Percentiles rank a stretch among this genome's conserved stretches.
Evolutionary conservation across 2,888 invertebrate species (phyloP).

Genomic region (Thereva unica): DNA sequence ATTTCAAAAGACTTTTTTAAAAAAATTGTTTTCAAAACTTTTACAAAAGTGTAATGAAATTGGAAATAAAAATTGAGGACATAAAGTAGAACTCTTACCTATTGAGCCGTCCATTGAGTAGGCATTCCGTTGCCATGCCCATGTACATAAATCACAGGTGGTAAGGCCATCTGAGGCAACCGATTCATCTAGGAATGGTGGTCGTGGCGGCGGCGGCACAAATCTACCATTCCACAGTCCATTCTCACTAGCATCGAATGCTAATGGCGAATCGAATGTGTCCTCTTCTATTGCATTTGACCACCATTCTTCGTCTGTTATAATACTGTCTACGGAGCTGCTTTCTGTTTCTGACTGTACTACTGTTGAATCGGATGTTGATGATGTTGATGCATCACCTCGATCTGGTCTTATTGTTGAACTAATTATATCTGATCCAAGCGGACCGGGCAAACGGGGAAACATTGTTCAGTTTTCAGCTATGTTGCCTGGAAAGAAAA

Average conservation of each 20-base stretch:
- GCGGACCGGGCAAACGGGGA: slow-evolving; percentile 52
- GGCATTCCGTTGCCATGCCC: slow-evolving; percentile 69
- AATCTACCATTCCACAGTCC: slow-evolving; percentile 61
- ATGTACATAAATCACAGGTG: slow-evolving; percentile 74
- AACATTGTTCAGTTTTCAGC: slow-evolving; percentile 49
- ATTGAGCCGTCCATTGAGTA: slow-evolving; percentile 64
- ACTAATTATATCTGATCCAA: slow-evolving; percentile 48
- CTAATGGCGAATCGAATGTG: slow-evolving; percentile 58
- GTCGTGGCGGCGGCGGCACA: slow-evolving; percentile 70
- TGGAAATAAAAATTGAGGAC: too few species aligned
- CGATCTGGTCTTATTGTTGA: slow-evolving; percentile 42
- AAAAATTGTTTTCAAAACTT: too few species aligned
- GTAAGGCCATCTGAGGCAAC: slow-evolving; percentile 70
- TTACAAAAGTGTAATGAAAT: too few species aligned
- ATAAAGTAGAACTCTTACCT: slow-evolving; percentile 58
- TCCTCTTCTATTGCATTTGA: slow-evolving; percentile 57
- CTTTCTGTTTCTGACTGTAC: slow-evolving; percentile 23
- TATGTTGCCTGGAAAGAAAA: slow-evolving; percentile 35
- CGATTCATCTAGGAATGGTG: slow-evolving; percentile 67
- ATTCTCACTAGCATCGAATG: slow-evolving; percentile 58
- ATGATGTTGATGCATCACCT: slow-evolving; percentile 34
- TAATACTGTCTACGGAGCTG: slow-evolving; percentile 36
- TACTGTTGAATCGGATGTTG: slow-evolving; percentile 38
- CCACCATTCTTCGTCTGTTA: slow-evolving; percentile 55
- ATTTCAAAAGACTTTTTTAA: too few species aligned